These are phyloP conservation scores for Sarcophaga caerulescens DNA, from an alignment of 2,888 invertebrate species.

Conservation along the genomic window DNA sequence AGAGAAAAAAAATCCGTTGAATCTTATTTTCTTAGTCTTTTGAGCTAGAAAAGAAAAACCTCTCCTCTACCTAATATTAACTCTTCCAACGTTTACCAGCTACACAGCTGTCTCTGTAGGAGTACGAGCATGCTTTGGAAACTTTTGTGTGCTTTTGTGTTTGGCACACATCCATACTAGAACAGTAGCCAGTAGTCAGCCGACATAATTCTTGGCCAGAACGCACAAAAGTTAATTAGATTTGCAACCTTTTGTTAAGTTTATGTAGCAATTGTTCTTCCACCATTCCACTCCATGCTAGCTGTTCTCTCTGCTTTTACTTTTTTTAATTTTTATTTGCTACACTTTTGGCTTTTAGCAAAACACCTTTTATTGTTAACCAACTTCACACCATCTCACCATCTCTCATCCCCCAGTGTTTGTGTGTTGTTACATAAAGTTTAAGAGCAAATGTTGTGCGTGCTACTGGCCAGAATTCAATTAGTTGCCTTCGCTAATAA, in stretches of 20 bases:
- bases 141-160: too few relatives aligned
- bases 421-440: neutral
- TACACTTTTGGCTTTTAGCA: constrained; percentile 21
- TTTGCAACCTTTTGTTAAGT: constrained; percentile 48
- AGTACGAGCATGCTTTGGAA: too few relatives aligned
- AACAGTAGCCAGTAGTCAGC: too few relatives aligned
- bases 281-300: neutral
- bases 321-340: neutral
- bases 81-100: too few relatives aligned
- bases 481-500: neutral
- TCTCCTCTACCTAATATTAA: too few relatives aligned
- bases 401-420: too few relatives aligned
- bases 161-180: too few relatives aligned
- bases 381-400: neutral
- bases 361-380: constrained; percentile 13
- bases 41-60: too few relatives aligned
- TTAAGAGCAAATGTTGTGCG: constrained; percentile 10
- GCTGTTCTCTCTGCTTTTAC: neutral
- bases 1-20: too few relatives aligned
- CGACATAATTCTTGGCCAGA: constrained; percentile 41
- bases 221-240: constrained; percentile 47
- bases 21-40: too few relatives aligned
- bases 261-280: constrained; percentile 2
- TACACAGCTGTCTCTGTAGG: too few relatives aligned
- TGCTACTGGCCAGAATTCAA: constrained; percentile 39